A percentile compares a stretch with the other conserved stretches of the same genome.
Conservation (phyloP, 2,113 vertebrate species). For the Mobula birostris region DNA sequence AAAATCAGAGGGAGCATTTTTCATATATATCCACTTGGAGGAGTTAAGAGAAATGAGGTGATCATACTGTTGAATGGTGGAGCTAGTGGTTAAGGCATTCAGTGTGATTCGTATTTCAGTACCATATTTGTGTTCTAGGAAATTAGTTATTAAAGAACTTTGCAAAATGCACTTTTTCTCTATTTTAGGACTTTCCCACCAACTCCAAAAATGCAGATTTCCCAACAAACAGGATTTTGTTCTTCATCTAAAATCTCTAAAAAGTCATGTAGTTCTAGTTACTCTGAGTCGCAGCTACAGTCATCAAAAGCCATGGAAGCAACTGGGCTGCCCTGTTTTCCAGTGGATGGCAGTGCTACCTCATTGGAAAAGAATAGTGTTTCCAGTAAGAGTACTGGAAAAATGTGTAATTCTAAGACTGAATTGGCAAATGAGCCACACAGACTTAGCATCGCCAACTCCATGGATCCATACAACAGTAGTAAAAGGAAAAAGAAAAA, state of each 20-base stretch:
- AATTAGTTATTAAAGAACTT: background rate
- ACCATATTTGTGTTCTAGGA: background rate
- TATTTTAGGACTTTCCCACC: slow-evolving; percentile 56
- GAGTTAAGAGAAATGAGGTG: too few species aligned
- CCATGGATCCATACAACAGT: slow-evolving; percentile 39
- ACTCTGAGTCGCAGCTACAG: slow-evolving; percentile 43
- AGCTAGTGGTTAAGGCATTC: too few species aligned
- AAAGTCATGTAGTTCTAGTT: slow-evolving; percentile 44
- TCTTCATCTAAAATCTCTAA: slow-evolving; percentile 48
- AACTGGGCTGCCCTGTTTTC: background rate
- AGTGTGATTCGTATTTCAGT: too few species aligned
- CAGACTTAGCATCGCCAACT: background rate
- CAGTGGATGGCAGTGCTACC: slow-evolving; percentile 40
- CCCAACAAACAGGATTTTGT: slow-evolving; percentile 44
- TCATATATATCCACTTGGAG: too few species aligned
- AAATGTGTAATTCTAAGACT: slow-evolving; percentile 55
- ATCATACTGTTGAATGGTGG: too few species aligned
- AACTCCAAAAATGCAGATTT: slow-evolving; percentile 53
- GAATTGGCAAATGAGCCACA: slow-evolving; percentile 40
- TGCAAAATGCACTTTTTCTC: background rate
- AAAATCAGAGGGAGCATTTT: too few species aligned
- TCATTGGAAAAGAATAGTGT: slow-evolving; percentile 31
- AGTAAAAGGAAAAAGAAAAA: slow-evolving; percentile 49
- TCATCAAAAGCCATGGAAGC: slow-evolving; percentile 23
- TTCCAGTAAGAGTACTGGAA: slow-evolving; percentile 48